These are phyloP conservation scores for Agonopterix subpropinquella DNA, from an alignment of 2,888 invertebrate genomes.

Conservation along the genomic window DNA sequence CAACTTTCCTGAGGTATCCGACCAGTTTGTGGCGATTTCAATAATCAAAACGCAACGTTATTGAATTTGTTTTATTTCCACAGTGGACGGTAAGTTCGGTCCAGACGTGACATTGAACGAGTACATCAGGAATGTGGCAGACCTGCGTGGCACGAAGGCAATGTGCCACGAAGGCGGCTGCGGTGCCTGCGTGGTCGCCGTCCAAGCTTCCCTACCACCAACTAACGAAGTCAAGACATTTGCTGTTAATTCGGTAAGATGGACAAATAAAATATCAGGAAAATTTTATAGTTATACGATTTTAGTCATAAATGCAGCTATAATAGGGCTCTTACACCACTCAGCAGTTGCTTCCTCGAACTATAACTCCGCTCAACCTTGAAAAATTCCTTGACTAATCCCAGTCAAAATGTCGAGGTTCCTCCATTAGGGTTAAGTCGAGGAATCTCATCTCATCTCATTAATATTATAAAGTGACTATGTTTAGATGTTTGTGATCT, in stretches of 20 bases:
- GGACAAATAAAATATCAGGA: background rate
- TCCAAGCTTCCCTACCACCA: constrained; percentile 28
- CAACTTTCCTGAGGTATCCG: background rate
- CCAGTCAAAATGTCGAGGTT: no score
- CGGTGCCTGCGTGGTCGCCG: constrained; percentile 78
- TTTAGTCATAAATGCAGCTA: no score
- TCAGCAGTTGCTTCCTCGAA: background rate
- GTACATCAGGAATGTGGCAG: constrained; percentile 77
- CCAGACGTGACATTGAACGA: constrained; percentile 78
- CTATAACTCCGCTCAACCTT: no score
- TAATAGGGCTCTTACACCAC: background rate
- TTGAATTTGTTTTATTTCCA: no score
- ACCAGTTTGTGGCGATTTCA: no score
- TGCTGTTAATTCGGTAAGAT: constrained; percentile 78
- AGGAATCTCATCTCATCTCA: no score
- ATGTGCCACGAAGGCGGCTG: constrained; percentile 86
- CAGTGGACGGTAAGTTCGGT: constrained; percentile 46
- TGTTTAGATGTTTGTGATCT: no score
- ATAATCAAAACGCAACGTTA: no score
- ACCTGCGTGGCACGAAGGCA: constrained; percentile 80
- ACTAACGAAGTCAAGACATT: constrained; percentile 57
- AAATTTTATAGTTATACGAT: background rate
- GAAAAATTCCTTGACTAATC: no score
- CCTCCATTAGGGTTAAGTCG: no score
- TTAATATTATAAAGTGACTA: no score